phyloP scores from a whole-genome alignment of 2,797 vertebrate species.

The Pangasius sanitwongsei region DNA sequence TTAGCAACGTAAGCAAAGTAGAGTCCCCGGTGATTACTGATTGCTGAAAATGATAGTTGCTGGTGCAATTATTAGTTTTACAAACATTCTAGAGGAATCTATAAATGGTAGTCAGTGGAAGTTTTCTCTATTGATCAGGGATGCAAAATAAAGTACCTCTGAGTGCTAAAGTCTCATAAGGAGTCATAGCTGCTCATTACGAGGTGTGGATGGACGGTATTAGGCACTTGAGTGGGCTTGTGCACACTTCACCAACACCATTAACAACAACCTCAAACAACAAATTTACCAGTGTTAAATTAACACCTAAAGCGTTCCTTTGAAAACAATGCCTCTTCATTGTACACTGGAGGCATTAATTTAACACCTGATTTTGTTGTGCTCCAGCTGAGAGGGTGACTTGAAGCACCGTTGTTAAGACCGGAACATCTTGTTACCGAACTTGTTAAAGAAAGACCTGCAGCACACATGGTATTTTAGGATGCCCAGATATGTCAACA shows the following conservation, averaged over 20 bases:
- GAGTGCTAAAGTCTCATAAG: constrained; percentile 1
- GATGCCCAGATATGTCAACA: constrained; percentile 20
- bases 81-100: constrained; percentile 52
- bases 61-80: constrained; percentile 55
- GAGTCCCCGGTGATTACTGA: neutral
- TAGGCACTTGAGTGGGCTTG: constrained; percentile 11
- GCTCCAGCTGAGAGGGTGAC: constrained; percentile 21
- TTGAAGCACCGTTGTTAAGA: constrained; percentile 4
- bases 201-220: constrained; percentile 21
- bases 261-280: constrained; percentile 39
- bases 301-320: neutral
- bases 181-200: constrained; percentile 36
- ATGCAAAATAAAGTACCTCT: constrained; percentile 50
- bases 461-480: constrained; percentile 36
- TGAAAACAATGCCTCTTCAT: constrained; percentile 6
- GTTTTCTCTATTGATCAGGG: constrained; percentile 45
- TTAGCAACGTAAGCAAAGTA: constrained; percentile 21
- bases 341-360: constrained; percentile 17
- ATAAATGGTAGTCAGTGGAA: constrained; percentile 45
- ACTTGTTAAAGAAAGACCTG: constrained; percentile 31
- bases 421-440: constrained; percentile 25
- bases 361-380: constrained; percentile 10
- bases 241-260: constrained; percentile 12
- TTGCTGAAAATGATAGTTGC: constrained; percentile 41
- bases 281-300: constrained; percentile 18